A percentile compares a stretch with the other conserved stretches of the same genome.
phyloP scores from a whole-genome alignment of 2,888 invertebrate genomes.

The Dinocampus coccinellae region DNA sequence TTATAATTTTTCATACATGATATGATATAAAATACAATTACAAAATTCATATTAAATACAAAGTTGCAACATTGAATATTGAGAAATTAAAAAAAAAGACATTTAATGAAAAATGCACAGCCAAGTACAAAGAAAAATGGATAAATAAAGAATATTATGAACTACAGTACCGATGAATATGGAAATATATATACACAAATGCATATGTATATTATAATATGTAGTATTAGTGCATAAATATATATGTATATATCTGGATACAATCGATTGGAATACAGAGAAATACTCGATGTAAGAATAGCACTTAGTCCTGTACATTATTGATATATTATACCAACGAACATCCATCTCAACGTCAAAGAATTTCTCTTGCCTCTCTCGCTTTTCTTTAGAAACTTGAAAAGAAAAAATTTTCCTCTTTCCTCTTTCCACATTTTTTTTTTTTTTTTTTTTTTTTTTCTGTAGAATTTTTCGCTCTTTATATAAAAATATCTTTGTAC shows the following conservation, averaged over 20 bases:
- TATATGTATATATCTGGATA: not conserved
- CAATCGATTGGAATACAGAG: not conserved
- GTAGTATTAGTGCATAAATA: not conserved
- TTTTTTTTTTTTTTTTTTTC: not conserved
- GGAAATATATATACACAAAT: not conserved
- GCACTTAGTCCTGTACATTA: constrained; percentile 30
- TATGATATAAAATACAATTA: not conserved
- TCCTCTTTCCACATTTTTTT: too few relatives aligned
- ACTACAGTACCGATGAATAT: not conserved
- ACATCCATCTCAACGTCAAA: not conserved
- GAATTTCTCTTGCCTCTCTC: not conserved
- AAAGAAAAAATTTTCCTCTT: too few relatives aligned
- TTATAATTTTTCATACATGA: not conserved
- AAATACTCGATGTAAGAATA: not conserved
- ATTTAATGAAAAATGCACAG: not conserved
- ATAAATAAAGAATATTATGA: not conserved
- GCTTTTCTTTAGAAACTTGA: constrained; percentile 13
- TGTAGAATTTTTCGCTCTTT: not conserved
- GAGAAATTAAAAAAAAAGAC: not conserved
- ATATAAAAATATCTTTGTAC: too few relatives aligned
- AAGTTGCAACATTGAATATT: not conserved
- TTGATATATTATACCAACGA: constrained; percentile 18
- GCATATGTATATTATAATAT: not conserved
- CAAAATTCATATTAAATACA: not conserved
- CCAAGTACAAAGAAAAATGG: not conserved